Conservation (phyloP, 2,113 vertebrate genomes). For the Crotalus horridus region DNA sequence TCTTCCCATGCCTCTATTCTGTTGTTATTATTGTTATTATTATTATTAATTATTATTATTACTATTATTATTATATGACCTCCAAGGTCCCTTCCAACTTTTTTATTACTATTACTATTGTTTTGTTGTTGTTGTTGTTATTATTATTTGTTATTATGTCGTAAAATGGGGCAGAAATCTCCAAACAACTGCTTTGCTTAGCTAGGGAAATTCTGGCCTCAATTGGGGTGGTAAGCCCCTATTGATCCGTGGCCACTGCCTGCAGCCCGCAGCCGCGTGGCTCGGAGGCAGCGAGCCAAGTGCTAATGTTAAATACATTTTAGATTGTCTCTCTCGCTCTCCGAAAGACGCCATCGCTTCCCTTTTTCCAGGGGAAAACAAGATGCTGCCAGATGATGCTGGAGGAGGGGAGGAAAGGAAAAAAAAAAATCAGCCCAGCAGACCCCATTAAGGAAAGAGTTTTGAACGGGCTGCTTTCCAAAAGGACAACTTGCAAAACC, state of each 20-base stretch:
- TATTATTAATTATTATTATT: too few relatives aligned
- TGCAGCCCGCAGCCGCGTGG: neutral
- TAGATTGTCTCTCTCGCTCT: neutral
- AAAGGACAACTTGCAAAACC: neutral
- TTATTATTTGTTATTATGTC: too few relatives aligned
- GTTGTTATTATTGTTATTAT: too few relatives aligned
- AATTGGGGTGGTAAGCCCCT: neutral
- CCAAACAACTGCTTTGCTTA: too few relatives aligned
- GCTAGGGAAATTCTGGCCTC: too few relatives aligned
- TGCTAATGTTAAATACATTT: conserved; percentile 26
- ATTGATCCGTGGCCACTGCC: neutral
- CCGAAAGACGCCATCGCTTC: neutral
- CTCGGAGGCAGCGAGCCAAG: neutral
- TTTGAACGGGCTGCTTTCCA: neutral
- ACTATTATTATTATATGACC: too few relatives aligned
- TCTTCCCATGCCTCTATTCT: too few relatives aligned
- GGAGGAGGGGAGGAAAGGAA: neutral
- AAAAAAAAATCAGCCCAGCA: neutral
- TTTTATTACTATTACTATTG: too few relatives aligned
- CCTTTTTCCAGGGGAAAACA: neutral
- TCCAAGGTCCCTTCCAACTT: too few relatives aligned
- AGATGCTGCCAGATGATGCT: neutral
- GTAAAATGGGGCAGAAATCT: too few relatives aligned
- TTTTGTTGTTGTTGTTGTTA: too few relatives aligned
- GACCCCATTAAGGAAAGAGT: neutral